Evolutionary conservation across 53 echinoderm and acorn worm genomes (phyloP).

Genomic region (Actinopyga echinites): DNA sequence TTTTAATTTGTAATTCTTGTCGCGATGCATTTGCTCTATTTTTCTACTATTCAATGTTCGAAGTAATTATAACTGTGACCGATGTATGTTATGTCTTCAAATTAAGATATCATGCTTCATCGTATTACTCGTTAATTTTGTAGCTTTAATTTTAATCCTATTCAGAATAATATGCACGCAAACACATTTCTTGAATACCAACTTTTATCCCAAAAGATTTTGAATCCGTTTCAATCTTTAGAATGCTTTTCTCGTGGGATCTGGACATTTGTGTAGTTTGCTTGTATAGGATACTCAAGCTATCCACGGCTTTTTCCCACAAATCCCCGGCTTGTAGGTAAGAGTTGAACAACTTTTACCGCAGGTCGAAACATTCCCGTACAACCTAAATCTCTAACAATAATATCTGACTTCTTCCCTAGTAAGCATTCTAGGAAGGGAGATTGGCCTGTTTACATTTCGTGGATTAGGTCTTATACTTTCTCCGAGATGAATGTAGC

Average conservation of each 20-base stretch:
- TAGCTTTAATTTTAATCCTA: no score
- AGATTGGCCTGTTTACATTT: slow-evolving; percentile 18
- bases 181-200: slow-evolving; percentile 18
- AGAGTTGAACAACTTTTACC: no score
- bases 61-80: no score
- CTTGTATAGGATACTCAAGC: background rate
- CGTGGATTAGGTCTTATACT: slow-evolving; percentile 21
- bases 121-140: no score
- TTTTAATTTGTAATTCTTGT: no score
- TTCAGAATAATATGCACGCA: background rate
- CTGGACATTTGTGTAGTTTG: background rate
- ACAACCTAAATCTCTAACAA: slow-evolving; percentile 7
- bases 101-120: no score
- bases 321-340: no score
- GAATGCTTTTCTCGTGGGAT: background rate
- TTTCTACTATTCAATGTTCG: no score
- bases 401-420: background rate
- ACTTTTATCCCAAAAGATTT: background rate
- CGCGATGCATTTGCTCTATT: no score
- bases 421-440: background rate
- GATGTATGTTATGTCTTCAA: no score
- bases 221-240: background rate
- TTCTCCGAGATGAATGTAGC: slow-evolving; percentile 9
- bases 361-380: background rate
- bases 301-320: no score